Base-by-base conservation (phyloP, 1,140 invertebrate genomes). In the Sminthurides bifidus region DNA sequence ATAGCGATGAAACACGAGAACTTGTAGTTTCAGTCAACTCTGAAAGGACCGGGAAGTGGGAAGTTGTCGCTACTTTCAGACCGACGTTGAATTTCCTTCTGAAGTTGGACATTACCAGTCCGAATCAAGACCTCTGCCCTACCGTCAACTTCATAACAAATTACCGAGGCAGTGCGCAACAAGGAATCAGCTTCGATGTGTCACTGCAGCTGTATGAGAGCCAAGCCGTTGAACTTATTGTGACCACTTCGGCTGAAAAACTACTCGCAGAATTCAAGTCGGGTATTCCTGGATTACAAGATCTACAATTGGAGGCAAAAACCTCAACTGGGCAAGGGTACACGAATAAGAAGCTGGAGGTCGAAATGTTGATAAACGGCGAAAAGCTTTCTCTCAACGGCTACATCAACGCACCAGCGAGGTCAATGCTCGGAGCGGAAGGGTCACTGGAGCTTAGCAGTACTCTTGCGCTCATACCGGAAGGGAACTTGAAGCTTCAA, bases 41-140 rank as follows among this genome's bases (percentile, higher is more conserved):
- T 6, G 44, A 51, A 4, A 29, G 58, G 6, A 52, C 49, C 30
- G 41, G 58, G 12, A 41, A 56, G 30, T 64, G 62, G 62, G 54
- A 58, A 40, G 24, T 52, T 14, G 12, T 41, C 14, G 54, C 21
- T 12, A 19, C 33, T 1, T 19, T 64, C n/a, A 38, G 58, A 29
- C 46, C 53, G 2, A 54, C 40, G 0, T 21, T 46, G 0, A 48
- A 60, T 38, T 52, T 64, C 30, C 31, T 55, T 31, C n/a, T 38
- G 5, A 57, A 56, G 19, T 15, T 58, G 2, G 27, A 52, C 10
- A 21, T 64, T 14, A 52, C 57, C 0, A 58, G 46, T 27, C 59
- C 57, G 12, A 5, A 24, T 12, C 51, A n/a, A 10, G 19, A 55
- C 12, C 1, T 54, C n/a, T 15, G 53, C 8, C 58, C 56, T 4